Percentiles rank a stretch among this genome's conserved stretches.
Evolutionary conservation across 2,888 invertebrate genomes (phyloP).

Genomic region (Sminthurinus aureus): DNA sequence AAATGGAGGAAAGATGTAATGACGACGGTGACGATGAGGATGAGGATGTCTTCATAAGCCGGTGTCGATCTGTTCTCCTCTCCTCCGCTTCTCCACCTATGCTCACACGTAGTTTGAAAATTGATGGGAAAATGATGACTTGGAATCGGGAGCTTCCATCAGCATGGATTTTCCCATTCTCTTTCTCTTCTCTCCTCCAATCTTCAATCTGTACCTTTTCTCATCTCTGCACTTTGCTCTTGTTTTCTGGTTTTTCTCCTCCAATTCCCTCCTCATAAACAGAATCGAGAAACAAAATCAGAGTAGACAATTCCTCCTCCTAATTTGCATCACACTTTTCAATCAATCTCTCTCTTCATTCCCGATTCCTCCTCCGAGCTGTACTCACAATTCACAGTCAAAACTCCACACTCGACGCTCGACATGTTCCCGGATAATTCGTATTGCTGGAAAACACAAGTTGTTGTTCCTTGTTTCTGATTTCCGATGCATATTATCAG

Average conservation of each 20-base stretch:
- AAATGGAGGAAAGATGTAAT: no score
- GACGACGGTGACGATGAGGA: not conserved
- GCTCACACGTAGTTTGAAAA: slow-evolving; percentile 10
- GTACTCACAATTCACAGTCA: not conserved
- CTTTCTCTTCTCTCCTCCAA: not conserved
- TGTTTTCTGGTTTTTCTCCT: not conserved
- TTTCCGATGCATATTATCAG: no score
- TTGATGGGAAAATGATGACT: slow-evolving; percentile 42
- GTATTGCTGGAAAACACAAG: not conserved
- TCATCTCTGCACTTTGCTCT: slow-evolving; percentile 6
- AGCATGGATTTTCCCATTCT: not conserved
- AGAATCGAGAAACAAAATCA: no score
- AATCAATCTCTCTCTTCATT: slow-evolving; percentile 25
- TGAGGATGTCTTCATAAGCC: not conserved
- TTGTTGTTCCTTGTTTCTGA: no score
- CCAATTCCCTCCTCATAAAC: not conserved
- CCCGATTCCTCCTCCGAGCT: no score
- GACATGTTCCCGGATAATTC: not conserved
- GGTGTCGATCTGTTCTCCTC: not conserved
- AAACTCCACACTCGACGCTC: not conserved
- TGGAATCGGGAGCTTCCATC: not conserved
- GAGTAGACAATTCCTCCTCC: not conserved
- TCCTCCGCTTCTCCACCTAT: not conserved
- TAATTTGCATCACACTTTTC: slow-evolving; percentile 38
- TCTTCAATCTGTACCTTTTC: slow-evolving; percentile 9